Evolutionary conservation across 2,113 vertebrate species (phyloP), one percentile per base, ranked within the genome.

Genomic region (Rafetus swinhoei): DNA sequence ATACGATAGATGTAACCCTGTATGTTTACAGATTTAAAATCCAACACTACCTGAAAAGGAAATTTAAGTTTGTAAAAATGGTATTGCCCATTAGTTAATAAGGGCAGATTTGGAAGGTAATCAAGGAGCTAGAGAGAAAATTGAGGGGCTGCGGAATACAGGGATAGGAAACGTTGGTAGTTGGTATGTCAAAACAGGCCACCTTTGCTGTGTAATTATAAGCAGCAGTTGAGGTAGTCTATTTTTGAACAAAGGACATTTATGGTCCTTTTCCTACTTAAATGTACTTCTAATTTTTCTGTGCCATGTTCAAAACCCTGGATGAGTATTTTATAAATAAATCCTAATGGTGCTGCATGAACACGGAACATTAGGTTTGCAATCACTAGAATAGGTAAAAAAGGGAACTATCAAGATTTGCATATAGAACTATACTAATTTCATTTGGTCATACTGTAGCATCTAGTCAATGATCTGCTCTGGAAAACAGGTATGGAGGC

Each of bases 11-110:
- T 18, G 87, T 89, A 45, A 89, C 54, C 90, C 35, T 91, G 89
- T 52, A 79, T 52, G 35, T 54, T 39, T 1, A 4, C 35, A 59
- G 59, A 88, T 91, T 82, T 65, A 18, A 92, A 90, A 86, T 9
- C 4, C 56, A 89, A 7, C 89, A 92, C 94, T 94, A 92, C 79
- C 88, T 92, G 87, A 93, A 52, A 77, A 7, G 77, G 62, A 84
- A 59, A 89, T 84, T 88, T 90, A 53, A 86, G 32, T 3, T 65
- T 84, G 21, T 53, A 87, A 81, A 55, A n/a, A 4, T 25, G 69
- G 7, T 29, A 92, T 90, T 86, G 90, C 72, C 85, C 90, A 87
- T 82, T 77, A 93, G 80, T 93, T 92, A 94, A 94, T 45, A n/a
- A 25, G 15, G 22, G 22, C 39, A 45, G 24, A 50, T 27, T 4